Conservation (phyloP, 1,140 invertebrate genomes). For the Cherax destructor region DNA sequence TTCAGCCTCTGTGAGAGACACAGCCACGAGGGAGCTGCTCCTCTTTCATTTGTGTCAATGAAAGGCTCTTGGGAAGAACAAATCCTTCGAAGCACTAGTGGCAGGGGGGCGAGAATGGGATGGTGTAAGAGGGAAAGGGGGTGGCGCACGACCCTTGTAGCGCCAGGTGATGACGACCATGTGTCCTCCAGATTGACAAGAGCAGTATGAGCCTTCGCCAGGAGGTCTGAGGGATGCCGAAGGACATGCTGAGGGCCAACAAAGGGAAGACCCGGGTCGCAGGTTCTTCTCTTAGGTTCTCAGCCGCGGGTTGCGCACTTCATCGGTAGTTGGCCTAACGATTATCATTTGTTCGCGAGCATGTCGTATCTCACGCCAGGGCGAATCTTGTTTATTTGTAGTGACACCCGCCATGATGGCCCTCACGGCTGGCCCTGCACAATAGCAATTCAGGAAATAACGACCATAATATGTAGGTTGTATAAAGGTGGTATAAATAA, state of each 20-base stretch:
- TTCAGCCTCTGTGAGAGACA: neutral
- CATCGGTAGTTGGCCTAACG: constrained; percentile 51
- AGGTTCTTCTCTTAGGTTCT: neutral
- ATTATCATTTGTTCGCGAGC: constrained; percentile 7
- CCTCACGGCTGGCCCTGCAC: neutral
- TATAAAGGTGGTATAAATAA: neutral
- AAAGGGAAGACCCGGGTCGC: constrained; percentile 42
- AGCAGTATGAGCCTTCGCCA: constrained; percentile 1
- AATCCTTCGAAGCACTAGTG: neutral
- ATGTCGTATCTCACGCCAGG: constrained; percentile 6
- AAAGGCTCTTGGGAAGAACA: constrained; percentile 18
- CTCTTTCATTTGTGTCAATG: constrained; percentile 15
- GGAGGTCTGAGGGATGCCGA: neutral
- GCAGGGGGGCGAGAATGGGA: neutral
- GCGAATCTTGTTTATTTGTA: constrained; percentile 8
- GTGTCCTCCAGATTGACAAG: constrained; percentile 43
- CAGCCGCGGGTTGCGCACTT: constrained; percentile 47
- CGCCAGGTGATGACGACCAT: constrained; percentile 28
- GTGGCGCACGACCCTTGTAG: neutral
- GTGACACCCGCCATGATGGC: neutral
- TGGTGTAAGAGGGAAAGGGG: neutral
- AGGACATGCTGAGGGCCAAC: constrained; percentile 20
- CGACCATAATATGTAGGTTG: neutral
- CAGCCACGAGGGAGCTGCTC: neutral
- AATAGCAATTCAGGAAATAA: neutral